Evolutionary conservation across 2,113 vertebrate species (phyloP).

Genomic region (Ranitomeya variabilis): DNA sequence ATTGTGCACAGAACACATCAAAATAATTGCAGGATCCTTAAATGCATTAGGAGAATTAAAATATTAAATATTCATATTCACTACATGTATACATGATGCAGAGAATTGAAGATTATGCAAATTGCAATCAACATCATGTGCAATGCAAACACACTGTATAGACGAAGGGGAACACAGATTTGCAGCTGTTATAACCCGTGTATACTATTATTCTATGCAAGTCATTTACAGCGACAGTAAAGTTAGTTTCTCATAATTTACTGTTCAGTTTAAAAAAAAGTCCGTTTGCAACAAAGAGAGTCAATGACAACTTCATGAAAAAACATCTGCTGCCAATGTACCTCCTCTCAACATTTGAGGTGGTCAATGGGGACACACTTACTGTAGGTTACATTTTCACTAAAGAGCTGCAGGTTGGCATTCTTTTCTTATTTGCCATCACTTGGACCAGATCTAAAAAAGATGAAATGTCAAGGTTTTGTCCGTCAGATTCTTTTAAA

Average conservation of each 20-base stretch:
- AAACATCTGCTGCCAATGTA: neutral
- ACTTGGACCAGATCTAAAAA: too few relatives aligned
- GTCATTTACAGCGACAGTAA: neutral
- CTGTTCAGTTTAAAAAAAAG: neutral
- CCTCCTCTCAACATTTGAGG: neutral
- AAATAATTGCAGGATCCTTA: constrained; percentile 36
- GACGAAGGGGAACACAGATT: constrained; percentile 2
- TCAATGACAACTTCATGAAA: neutral
- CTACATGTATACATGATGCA: constrained; percentile 32
- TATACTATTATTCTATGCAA: neutral
- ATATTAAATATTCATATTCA: constrained; percentile 43
- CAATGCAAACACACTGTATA: constrained; percentile 41
- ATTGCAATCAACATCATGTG: constrained; percentile 56
- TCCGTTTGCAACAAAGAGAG: neutral
- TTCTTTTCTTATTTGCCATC: too few relatives aligned
- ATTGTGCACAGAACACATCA: constrained; percentile 28
- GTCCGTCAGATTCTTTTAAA: too few relatives aligned
- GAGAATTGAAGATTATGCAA: constrained; percentile 46
- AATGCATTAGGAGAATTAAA: constrained; percentile 52
- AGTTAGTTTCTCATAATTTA: neutral
- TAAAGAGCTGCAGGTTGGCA: too few relatives aligned
- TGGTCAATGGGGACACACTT: too few relatives aligned
- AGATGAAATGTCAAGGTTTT: too few relatives aligned
- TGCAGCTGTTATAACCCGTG: neutral
- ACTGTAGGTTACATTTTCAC: too few relatives aligned